Base-by-base conservation (phyloP, 2,888 invertebrate species). In the Zhuqinia jingwanae region DNA sequence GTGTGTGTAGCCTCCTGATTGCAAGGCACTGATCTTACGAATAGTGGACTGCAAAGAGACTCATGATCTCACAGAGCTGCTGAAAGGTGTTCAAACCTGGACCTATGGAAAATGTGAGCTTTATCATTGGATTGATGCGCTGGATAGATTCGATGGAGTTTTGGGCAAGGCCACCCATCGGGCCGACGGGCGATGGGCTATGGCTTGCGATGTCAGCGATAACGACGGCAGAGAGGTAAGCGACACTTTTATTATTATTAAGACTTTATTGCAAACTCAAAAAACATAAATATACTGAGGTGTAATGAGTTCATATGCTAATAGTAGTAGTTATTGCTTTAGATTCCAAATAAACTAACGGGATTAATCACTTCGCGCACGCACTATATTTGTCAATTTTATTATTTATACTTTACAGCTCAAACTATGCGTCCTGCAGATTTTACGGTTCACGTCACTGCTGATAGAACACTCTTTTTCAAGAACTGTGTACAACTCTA, bases 401-500 rank as follows among this genome's bases (percentile, higher is more conserved):
- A n/a, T n/a, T n/a, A n/a, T n/a, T n/a, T n/a, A n/a, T 81, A 15
- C 47, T 60, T 15, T 56, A 15, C 91, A 96, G 96, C 94, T 95
- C 91, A 95, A 95, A 92, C 95, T 95, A 90, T 93, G 96, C 90
- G 93, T 96, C 89, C 93, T 96, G 89, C 95, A 95, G 93, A 95
- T 96, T 83, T 94, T 97, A 47, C 95, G 96, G 91, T 97, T 97
- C 92, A 96, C 96, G 65, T 96, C 96, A 0, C 93, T 96, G 89
- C 93, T 97, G 78, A 96, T 97, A 91, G 97, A 97, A 92, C 96
- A 97, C 93, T 96, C 96, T 90, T 97, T 97, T 92, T 96, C 96
- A 17, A 94, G 96, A 79, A 96, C 96, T 92, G 93, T 97, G 89
- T 97, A 97, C 94, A 96, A 96, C 93, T 97, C 96, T 56, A 96